A percentile compares a stretch with the other conserved stretches of the same genome.
These are phyloP conservation scores for Oryzaephilus surinamensis DNA, from an alignment of 1,140 invertebrate species.

Conservation along the genomic window DNA sequence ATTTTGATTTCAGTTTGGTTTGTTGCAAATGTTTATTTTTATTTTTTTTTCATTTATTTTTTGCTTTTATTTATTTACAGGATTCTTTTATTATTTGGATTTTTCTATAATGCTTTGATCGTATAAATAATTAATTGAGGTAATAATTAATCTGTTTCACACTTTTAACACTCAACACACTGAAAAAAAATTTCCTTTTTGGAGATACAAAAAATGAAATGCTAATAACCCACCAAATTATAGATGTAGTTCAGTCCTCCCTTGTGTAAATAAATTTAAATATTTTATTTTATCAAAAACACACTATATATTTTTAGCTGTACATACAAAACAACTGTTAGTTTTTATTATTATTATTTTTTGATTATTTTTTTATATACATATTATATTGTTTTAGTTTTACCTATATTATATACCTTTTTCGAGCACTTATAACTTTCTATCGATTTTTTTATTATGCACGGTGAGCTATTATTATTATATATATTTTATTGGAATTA, in stretches of 20 bases:
- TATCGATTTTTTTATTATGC: slow-evolving; percentile 29
- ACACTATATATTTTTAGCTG: slow-evolving; percentile 19
- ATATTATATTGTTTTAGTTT: slow-evolving; percentile 2
- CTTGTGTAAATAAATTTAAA: slow-evolving; percentile 25
- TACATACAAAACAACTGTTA: slow-evolving; percentile 18
- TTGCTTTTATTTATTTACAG: too few relatives aligned
- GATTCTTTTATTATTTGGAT: too few relatives aligned
- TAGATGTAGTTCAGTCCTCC: slow-evolving; percentile 23
- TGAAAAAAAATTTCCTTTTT: too few relatives aligned
- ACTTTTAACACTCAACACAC: slow-evolving; percentile 10
- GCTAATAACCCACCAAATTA: too few relatives aligned
- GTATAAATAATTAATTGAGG: too few relatives aligned
- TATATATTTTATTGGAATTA: too few relatives aligned
- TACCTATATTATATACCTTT: too few relatives aligned
- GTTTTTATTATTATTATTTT: slow-evolving; percentile 7
- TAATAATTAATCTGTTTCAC: neutral
- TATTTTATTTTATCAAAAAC: slow-evolving; percentile 9
- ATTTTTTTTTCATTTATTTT: too few relatives aligned
- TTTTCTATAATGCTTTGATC: too few relatives aligned
- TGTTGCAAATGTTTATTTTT: too few relatives aligned
- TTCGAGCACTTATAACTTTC: slow-evolving; percentile 33
- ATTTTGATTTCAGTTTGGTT: too few relatives aligned
- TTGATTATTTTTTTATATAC: neutral
- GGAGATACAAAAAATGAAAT: too few relatives aligned
- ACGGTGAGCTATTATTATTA: slow-evolving; percentile 23